phyloP scores from a whole-genome alignment of 2,113 vertebrate genomes.

The Sinosuthora webbiana region DNA sequence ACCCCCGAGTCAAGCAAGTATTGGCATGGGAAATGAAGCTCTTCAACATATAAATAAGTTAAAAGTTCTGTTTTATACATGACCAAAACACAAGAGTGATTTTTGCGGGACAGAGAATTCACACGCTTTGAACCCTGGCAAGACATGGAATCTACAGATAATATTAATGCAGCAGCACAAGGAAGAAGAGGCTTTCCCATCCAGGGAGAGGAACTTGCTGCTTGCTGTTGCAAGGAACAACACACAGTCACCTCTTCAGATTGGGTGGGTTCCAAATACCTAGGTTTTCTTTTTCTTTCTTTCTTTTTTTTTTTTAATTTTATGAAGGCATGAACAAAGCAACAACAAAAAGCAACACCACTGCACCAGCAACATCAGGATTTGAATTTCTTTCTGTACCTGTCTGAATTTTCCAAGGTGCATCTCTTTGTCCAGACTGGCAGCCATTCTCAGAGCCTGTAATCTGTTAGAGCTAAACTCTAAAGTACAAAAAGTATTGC shows the following conservation, averaged over 20 bases:
- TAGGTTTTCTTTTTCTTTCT: neutral
- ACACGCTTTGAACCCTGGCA: constrained; percentile 32
- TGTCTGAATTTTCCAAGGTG: constrained; percentile 42
- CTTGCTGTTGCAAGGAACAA: constrained; percentile 30
- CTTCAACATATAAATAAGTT: constrained; percentile 68
- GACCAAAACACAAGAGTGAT: constrained; percentile 75
- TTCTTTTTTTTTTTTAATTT: neutral
- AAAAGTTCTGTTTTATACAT: constrained; percentile 77
- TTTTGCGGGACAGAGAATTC: constrained; percentile 56
- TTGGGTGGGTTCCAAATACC: constrained; percentile 62
- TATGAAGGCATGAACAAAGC: constrained; percentile 59
- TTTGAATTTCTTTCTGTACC: constrained; percentile 14
- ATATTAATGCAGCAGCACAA: neutral
- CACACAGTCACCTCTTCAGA: constrained; percentile 23
- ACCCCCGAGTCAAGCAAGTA: constrained; percentile 25
- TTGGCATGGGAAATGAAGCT: constrained; percentile 51
- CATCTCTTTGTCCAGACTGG: constrained; percentile 44
- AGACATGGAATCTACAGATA: constrained; percentile 22
- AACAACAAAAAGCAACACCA: constrained; percentile 36
- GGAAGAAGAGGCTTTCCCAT: constrained; percentile 12
- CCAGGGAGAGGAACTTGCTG: constrained; percentile 33
- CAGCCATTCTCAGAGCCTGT: constrained; percentile 59
- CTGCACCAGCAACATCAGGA: constrained; percentile 50
- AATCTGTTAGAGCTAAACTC: neutral
- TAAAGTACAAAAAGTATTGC: neutral